A percentile compares a stretch with the other conserved stretches of the same genome.
phyloP scores from a whole-genome alignment of 2,797 vertebrate genomes.

The Okamejei kenojei region DNA sequence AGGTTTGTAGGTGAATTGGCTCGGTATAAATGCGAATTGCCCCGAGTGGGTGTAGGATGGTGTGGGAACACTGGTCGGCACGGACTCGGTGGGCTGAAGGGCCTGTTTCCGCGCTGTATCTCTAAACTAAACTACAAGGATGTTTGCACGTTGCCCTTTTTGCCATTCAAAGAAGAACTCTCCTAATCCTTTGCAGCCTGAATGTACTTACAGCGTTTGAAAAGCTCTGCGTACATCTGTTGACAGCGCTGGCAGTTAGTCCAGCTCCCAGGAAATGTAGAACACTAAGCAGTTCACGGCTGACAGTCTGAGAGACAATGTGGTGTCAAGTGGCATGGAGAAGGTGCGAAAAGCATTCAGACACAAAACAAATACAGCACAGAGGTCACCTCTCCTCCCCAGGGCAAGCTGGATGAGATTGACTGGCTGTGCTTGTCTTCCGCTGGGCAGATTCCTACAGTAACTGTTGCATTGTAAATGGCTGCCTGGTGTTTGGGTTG shows the following conservation, averaged over 20 bases:
- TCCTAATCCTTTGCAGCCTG: not conserved
- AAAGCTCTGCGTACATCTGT: not conserved
- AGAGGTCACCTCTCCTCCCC: conserved; percentile 12
- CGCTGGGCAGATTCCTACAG: not conserved
- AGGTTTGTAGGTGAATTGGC: too few species aligned
- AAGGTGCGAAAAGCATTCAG: not conserved
- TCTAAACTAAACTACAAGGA: too few species aligned
- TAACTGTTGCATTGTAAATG: not conserved
- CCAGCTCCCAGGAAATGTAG: not conserved
- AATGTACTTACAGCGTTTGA: not conserved
- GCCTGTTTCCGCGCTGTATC: too few species aligned
- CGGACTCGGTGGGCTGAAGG: too few species aligned
- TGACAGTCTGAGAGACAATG: conserved; percentile 16
- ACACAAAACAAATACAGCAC: not conserved
- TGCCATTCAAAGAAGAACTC: not conserved
- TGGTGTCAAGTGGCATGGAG: not conserved
- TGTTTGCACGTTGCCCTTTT: not conserved
- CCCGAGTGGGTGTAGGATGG: too few species aligned
- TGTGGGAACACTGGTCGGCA: too few species aligned
- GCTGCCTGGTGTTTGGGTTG: not conserved
- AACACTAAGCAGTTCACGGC: conserved; percentile 17
- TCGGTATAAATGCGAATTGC: too few species aligned
- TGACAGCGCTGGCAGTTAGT: not conserved
- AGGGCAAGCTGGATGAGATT: not conserved
- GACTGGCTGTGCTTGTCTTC: not conserved